Conservation (phyloP, 2,113 vertebrate genomes). For the Cyprinus carpio region DNA sequence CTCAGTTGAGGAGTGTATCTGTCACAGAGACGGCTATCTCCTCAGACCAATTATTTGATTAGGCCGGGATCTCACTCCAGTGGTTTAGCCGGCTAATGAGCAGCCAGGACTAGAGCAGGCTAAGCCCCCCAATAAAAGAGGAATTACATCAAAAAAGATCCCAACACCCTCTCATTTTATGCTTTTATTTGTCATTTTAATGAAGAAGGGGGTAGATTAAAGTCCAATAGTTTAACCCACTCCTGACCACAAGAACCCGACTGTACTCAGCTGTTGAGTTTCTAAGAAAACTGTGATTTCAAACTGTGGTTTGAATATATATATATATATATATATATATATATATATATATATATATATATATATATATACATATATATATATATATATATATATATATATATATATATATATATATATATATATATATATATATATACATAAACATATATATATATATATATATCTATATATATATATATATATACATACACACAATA, state of each 20-base stretch:
- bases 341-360: too few species aligned
- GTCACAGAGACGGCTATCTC: constrained; percentile 67
- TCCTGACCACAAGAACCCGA: neutral
- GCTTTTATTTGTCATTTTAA: constrained; percentile 51
- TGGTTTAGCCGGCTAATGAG: constrained; percentile 68
- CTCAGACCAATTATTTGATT: constrained; percentile 78
- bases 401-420: too few species aligned
- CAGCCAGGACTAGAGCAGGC: constrained; percentile 41
- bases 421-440: too few species aligned
- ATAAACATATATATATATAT: too few species aligned
- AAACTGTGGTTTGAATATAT: too few species aligned
- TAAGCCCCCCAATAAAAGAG: constrained; percentile 63
- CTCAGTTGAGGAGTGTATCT: constrained; percentile 58
- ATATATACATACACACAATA: too few species aligned
- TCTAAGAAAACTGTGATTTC: neutral
- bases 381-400: too few species aligned
- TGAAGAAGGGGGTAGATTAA: constrained; percentile 34
- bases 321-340: too few species aligned
- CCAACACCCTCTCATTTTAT: neutral
- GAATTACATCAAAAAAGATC: constrained; percentile 35
- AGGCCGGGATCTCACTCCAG: constrained; percentile 68
- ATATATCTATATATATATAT: too few species aligned
- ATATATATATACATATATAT: too few species aligned
- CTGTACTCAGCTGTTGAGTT: too few species aligned
- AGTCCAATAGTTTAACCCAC: constrained; percentile 20